Conservation (phyloP, 2,113 vertebrate species). For the Guaruba guarouba region DNA sequence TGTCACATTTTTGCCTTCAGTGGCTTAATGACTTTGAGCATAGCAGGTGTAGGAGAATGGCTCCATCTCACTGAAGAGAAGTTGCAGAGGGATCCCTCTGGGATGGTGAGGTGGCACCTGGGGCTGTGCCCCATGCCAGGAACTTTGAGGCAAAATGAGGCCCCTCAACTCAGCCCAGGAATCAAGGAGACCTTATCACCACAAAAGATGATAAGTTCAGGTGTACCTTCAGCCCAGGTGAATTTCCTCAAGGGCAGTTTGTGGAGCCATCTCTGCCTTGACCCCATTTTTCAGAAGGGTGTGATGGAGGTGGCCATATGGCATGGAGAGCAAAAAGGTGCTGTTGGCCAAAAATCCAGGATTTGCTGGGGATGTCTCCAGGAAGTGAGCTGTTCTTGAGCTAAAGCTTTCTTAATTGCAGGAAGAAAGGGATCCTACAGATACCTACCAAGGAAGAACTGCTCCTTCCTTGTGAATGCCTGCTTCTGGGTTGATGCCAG, state of each 20-base stretch:
- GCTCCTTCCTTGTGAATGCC: not conserved
- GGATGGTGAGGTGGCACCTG: fast-evolving
- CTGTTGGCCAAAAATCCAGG: not conserved
- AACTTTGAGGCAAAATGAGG: not conserved
- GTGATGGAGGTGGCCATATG: fast-evolving
- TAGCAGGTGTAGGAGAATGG: not conserved
- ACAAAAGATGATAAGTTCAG: not conserved
- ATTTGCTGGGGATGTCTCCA: not conserved
- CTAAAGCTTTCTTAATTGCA: not conserved
- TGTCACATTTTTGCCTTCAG: not conserved
- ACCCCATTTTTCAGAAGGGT: not conserved
- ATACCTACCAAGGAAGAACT: not conserved
- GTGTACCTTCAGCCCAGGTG: not conserved
- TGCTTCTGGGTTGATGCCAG: not conserved
- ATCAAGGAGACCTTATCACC: not conserved
- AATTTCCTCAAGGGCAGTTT: fast-evolving
- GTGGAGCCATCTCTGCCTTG: not conserved
- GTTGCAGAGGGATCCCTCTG: not conserved
- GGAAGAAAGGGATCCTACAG: not conserved
- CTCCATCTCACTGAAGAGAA: not conserved
- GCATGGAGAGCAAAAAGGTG: not conserved
- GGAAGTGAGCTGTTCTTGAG: not conserved
- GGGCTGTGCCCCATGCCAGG: fast-evolving
- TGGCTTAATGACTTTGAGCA: not conserved
- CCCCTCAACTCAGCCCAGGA: not conserved